phyloP scores from a whole-genome alignment of 2,888 invertebrate genomes.

The Dryocosmus kuriphilus region DNA sequence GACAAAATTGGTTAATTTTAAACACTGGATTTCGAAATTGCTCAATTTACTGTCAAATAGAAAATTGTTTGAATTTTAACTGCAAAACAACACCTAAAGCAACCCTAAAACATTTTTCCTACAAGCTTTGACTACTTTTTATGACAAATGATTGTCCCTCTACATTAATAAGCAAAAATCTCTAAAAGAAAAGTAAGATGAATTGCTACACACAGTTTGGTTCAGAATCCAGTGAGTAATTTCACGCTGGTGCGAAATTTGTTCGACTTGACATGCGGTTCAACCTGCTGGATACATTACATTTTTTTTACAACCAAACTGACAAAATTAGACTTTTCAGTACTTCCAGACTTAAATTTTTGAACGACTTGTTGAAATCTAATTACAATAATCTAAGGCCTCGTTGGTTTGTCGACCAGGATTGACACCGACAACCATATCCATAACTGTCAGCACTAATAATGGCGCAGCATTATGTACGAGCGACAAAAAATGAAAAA shows the following conservation, averaged over 20 bases:
- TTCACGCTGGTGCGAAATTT: conserved; percentile 12
- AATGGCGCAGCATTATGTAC: not conserved
- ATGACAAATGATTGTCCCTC: no score
- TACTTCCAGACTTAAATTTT: not conserved
- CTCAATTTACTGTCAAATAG: no score
- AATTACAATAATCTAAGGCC: conserved; percentile 23
- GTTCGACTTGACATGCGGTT: not conserved
- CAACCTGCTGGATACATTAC: not conserved
- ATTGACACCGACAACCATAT: conserved; percentile 31
- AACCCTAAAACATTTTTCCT: no score
- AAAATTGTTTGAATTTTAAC: no score
- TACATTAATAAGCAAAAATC: not conserved
- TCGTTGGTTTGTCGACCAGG: conserved; percentile 8
- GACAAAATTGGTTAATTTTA: no score
- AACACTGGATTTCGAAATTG: no score
- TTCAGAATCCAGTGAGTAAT: not conserved
- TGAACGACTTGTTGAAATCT: not conserved
- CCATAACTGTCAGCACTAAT: conserved; percentile 31
- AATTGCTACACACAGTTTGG: not conserved
- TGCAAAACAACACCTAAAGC: no score
- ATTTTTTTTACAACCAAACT: not conserved
- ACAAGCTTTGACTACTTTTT: no score
- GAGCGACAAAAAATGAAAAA: not conserved
- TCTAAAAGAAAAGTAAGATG: conserved; percentile 13
- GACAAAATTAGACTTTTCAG: conserved; percentile 33